Evolutionary conservation across 2,888 invertebrate species (phyloP).

Genomic region (Microplitis deprimator): DNA sequence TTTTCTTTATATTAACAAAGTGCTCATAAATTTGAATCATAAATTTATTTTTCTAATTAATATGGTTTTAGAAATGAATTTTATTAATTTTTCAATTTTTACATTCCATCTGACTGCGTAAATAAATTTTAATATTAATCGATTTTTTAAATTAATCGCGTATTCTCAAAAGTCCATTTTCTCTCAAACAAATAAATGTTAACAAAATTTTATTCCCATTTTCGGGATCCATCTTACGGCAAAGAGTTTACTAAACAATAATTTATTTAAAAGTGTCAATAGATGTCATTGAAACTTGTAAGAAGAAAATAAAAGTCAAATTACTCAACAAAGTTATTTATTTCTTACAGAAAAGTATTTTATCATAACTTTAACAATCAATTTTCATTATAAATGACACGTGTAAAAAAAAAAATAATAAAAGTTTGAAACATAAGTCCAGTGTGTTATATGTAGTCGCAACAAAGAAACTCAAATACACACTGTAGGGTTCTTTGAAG

Average conservation of each 20-base stretch:
- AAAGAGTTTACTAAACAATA: not conserved
- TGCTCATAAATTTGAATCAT: too few species aligned
- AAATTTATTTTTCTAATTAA: too few species aligned
- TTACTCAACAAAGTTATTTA: not conserved
- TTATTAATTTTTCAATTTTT: not conserved
- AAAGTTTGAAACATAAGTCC: not conserved
- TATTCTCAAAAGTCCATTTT: too few species aligned
- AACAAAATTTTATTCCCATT: not conserved
- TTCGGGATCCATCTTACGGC: not conserved
- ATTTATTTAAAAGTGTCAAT: too few species aligned
- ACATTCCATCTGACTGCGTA: not conserved
- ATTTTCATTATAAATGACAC: not conserved
- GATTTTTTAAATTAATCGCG: too few species aligned
- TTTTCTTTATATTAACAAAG: too few species aligned
- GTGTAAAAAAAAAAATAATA: not conserved
- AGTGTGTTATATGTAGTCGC: not conserved
- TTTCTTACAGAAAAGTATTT: not conserved
- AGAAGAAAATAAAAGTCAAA: not conserved
- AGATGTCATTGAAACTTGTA: too few species aligned
- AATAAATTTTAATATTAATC: too few species aligned
- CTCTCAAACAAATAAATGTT: too few species aligned
- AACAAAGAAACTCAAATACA: not conserved
- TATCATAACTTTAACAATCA: not conserved
- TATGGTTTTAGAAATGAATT: not conserved
- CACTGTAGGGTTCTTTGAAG: not conserved